Conservation (phyloP, 2,797 vertebrate genomes). For the Karalla daura region DNA sequence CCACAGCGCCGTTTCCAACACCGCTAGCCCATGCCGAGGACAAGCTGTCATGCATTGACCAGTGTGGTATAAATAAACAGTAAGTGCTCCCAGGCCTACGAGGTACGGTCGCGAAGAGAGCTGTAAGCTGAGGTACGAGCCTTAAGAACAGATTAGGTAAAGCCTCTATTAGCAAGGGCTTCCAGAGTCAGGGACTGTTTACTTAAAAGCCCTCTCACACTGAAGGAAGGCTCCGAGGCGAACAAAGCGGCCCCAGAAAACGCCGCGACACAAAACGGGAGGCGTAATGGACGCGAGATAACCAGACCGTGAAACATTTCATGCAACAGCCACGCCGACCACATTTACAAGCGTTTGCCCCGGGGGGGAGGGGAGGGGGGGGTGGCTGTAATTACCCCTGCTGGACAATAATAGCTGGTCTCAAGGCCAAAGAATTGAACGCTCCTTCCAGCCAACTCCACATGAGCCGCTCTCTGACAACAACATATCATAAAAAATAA, state of each 20-base stretch:
- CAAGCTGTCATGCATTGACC: conserved; percentile 68
- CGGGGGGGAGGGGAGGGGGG: too few relatives aligned
- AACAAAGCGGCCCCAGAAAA: conserved; percentile 40
- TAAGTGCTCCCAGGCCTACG: conserved; percentile 75
- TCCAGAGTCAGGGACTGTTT: conserved; percentile 81
- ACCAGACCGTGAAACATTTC: conserved; percentile 23
- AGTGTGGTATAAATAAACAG: conserved; percentile 84
- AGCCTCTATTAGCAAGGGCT: conserved; percentile 86
- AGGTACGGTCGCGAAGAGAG: conserved; percentile 69
- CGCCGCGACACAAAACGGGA: conserved; percentile 14
- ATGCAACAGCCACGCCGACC: conserved; percentile 2
- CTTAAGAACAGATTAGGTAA: conserved; percentile 87
- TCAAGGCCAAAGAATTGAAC: conserved; percentile 8
- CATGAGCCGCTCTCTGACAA: neutral
- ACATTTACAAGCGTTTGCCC: conserved; percentile 20
- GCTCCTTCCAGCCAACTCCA: conserved; percentile 3
- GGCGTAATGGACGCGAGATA: neutral
- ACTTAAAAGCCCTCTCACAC: conserved; percentile 75
- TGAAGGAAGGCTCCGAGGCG: conserved; percentile 43
- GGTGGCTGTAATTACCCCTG: conserved; percentile 16
- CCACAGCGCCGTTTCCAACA: conserved; percentile 17
- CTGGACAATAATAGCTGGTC: conserved; percentile 30
- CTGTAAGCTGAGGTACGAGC: conserved; percentile 81
- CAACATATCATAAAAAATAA: too few relatives aligned
- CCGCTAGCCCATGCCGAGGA: conserved; percentile 50